A percentile compares a stretch with the other conserved stretches of the same genome.
These are phyloP conservation scores for Chromobotia macracanthus DNA, from an alignment of 2,797 vertebrate species.

Conservation along the genomic window DNA sequence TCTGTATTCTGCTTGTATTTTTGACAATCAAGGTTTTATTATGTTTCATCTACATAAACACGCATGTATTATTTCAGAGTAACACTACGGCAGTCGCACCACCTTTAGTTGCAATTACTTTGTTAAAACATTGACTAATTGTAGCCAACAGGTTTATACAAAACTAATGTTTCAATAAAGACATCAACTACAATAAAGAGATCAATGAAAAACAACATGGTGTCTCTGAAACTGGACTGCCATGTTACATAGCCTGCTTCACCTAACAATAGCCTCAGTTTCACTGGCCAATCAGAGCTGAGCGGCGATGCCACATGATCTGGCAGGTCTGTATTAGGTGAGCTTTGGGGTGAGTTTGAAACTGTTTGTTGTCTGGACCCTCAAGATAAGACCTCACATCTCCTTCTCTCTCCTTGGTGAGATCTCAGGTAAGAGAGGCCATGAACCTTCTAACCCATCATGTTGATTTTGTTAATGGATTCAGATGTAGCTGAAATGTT, in stretches of 20 bases:
- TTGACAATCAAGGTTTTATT: conserved; percentile 65
- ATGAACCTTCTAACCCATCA: not conserved
- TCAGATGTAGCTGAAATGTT: conserved; percentile 9
- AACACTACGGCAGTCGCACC: conserved; percentile 77
- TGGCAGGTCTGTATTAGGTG: conserved; percentile 68
- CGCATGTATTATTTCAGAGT: too few relatives aligned
- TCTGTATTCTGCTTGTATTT: conserved; percentile 66
- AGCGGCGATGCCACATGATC: conserved; percentile 68
- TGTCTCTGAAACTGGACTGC: conserved; percentile 21
- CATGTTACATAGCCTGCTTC: conserved; percentile 53
- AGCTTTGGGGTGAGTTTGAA: conserved; percentile 64
- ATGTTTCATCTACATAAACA: conserved; percentile 54
- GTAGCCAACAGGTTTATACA: conserved; percentile 79
- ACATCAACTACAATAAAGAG: conserved; percentile 95
- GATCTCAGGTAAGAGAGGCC: conserved; percentile 69
- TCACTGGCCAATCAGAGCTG: conserved; percentile 63
- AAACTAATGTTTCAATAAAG: conserved; percentile 80
- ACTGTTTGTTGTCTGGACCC: conserved; percentile 63
- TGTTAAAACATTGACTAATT: conserved; percentile 80
- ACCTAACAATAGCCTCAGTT: conserved; percentile 76
- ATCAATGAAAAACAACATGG: conserved; percentile 72
- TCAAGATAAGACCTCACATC: conserved; percentile 61
- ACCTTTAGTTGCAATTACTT: conserved; percentile 74
- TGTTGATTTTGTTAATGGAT: not conserved
- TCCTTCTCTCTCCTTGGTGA: conserved; percentile 42